Evolutionary conservation across 2,113 vertebrate species (phyloP), one percentile per base, ranked within the genome.

Genomic region (Callipepla californica): DNA sequence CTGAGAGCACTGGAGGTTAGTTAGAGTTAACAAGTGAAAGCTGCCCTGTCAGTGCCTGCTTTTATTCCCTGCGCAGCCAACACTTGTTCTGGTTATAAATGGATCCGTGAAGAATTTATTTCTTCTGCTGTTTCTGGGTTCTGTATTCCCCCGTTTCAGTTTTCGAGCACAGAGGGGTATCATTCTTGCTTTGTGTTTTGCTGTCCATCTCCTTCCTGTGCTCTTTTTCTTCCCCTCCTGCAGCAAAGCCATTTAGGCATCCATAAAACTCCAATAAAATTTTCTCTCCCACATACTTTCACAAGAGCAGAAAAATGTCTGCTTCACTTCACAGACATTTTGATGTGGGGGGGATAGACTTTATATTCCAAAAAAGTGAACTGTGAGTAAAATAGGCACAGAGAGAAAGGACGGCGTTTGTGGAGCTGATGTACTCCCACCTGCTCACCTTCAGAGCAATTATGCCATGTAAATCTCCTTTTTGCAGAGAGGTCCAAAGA

Each of bases 251-350:
- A 91, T 96, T 96, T 94, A 95, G 90, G 79, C 93, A 89, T 86
- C 96, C 87, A 94, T 96, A 96, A 96, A 96, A 95, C 92, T 86
- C 94, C 91, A 93, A 80, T 95, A 94, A 95, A 93, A 92, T 94
- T 69, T 91, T 65, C 90, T 90, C 87, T 93, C 94, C 94, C 92
- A 88, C 95, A 70, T 88, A 80, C 85, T 85, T 91, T 7, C 51
- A 61, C 73, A 32, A 40, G 93, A 89, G 82, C 89, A 94, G 89
- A 92, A 83, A 94, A 93, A 93, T 68, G 61, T 30, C 87, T 94
- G 93, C 91, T 85, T 74, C 65, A 14, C 82, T 87, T 89, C 91
- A 40, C 86, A 89, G 93, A 28, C 89, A 28, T 77, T 87, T 87
- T 17, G 70, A 76, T 58, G 91, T 2, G 76, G 77, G 76, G 70